Evolutionary conservation across 2,797 vertebrate species (phyloP).

Genomic region (Yasuhikotakia modesta): DNA sequence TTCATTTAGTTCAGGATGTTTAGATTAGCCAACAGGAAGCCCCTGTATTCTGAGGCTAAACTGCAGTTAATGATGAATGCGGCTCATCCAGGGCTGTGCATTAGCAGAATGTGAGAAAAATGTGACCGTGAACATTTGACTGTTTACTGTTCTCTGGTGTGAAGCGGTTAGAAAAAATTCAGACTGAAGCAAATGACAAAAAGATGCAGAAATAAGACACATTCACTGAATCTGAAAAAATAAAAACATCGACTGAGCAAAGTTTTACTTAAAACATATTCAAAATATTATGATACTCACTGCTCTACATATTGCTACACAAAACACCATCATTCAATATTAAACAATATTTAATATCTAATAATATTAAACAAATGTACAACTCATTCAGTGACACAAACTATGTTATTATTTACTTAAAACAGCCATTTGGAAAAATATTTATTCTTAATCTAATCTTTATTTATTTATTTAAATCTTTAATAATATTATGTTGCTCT

Average conservation of each 20-base stretch:
- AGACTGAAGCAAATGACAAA: not conserved
- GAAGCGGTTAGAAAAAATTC: too few relatives aligned
- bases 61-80: conserved; percentile 15
- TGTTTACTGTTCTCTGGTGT: not conserved
- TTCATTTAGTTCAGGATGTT: conserved; percentile 72
- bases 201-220: not conserved
- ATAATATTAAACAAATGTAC: too few relatives aligned
- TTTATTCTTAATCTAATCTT: too few relatives aligned
- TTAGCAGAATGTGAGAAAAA: conserved; percentile 24
- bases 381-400: too few relatives aligned
- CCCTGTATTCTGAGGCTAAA: not conserved
- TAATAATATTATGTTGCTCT: too few relatives aligned
- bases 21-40: conserved; percentile 66
- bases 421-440: too few relatives aligned
- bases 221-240: not conserved
- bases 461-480: too few relatives aligned
- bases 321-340: too few relatives aligned
- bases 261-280: not conserved
- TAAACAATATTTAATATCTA: too few relatives aligned
- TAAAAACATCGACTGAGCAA: too few relatives aligned
- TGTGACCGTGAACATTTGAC: conserved; percentile 26
- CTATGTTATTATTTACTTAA: too few relatives aligned
- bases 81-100: conserved; percentile 1
- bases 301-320: not conserved
- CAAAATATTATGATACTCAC: not conserved